Base-by-base conservation (phyloP, 1,140 invertebrate species). In the Plectus sambesii region DNA sequence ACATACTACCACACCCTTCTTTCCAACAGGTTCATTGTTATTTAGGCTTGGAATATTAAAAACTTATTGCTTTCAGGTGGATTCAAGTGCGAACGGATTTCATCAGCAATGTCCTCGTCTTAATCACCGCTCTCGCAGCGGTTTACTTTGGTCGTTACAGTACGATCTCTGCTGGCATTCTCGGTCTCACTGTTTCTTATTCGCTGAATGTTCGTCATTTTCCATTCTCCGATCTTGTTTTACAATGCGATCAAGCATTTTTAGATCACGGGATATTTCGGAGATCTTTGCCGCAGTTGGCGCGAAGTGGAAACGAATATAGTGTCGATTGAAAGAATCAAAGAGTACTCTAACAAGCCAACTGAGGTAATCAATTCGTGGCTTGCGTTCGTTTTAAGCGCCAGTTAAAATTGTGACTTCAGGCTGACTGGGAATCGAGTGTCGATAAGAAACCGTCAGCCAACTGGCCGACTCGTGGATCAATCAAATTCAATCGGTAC, bases 251-350 rank as follows among this genome's bases (percentile, higher is more conserved):
- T n/a, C n/a, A n/a, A n/a, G n/a, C n/a, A n/a, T n/a, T 15, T 76
- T 87, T 23, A 69, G 71, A 72, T 93, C 39, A 94, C 89, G 1
- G 84, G 87, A 78, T 87, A n/a, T n/a, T n/a, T n/a, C 85, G 0
- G 73, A 96, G 5, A 94, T 92, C 70, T 93, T 86, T 87, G 73
- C 93, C 49, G 5, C 76, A 89, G 51, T 94, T 94, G 87, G 88
- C 85, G 86, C 3, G 89, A 96, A 60, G 81, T 97, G 27, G 92
- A 97, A 75, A 92, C 87, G 0, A 94, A 96, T 67, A 94, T 96
- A 56, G 89, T 94, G 0, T 86, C 88, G 8, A 89, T 96, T 1
- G 92, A 97, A 71, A 80, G 92, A 71, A 89, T 97, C 56, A 89
- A 89, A 69, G 90, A 97, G 66, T 97, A 96, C 66, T 80, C 83